Evolutionary conservation across 2,113 vertebrate genomes (phyloP).

Genomic region (Acanthochromis polyacanthus): DNA sequence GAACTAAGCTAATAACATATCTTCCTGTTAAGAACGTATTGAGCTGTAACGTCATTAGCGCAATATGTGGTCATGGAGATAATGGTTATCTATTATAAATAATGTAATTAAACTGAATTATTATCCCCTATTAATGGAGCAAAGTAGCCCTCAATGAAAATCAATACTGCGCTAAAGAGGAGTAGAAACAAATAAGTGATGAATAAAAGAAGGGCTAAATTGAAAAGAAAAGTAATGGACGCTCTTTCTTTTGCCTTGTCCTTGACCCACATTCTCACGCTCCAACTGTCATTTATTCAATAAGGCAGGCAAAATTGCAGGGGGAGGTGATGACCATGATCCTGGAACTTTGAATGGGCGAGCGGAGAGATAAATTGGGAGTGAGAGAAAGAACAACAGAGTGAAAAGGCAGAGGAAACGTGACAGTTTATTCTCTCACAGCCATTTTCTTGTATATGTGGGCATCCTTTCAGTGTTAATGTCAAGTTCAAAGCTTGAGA

Average conservation of each 20-base stretch:
- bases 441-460: neutral
- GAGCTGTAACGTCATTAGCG: conserved; percentile 55
- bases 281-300: conserved; percentile 68
- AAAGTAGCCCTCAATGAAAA: conserved; percentile 60
- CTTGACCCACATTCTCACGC: conserved; percentile 75
- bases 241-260: conserved; percentile 47
- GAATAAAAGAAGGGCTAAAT: conserved; percentile 36
- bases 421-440: conserved; percentile 19
- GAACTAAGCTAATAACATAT: conserved; percentile 27
- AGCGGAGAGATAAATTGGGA: conserved; percentile 48
- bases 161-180: conserved; percentile 58
- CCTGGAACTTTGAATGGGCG: conserved; percentile 49
- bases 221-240: conserved; percentile 62
- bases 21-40: conserved; percentile 48
- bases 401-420: conserved; percentile 23
- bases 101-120: conserved; percentile 71
- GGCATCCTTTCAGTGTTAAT: conserved; percentile 4
- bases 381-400: conserved; percentile 28
- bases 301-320: conserved; percentile 60
- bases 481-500: neutral
- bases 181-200: conserved; percentile 55
- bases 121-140: conserved; percentile 64
- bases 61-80: conserved; percentile 49
- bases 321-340: conserved; percentile 58
- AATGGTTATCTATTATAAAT: conserved; percentile 74